Evolutionary conservation across 2,888 invertebrate genomes (phyloP), one percentile per base, ranked within the genome.

Genomic region (Herminia tarsipennalis): DNA sequence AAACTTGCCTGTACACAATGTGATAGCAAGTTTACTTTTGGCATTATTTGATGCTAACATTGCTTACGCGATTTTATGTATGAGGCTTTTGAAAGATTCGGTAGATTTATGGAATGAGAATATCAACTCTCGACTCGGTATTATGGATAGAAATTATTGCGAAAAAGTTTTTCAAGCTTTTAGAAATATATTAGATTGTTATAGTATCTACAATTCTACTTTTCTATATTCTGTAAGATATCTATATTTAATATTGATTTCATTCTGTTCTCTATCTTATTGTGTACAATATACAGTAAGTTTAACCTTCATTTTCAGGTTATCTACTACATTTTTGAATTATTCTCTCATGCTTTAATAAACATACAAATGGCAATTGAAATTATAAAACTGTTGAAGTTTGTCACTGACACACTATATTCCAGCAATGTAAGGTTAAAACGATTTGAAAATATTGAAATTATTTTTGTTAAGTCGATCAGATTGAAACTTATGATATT

Each of bases 121-220:
- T 28, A 17, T 21, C 27, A 4, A 32, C 1, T 12, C 5, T 4
- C 5, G 5, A 9, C 13, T 5, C n/a, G 5, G 29, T n/a, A 29
- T 3, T 6, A 9, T 9, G n/a, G 5, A 5, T 1, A 0, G 12
- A 4, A 1, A 12, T 36, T 6, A 24, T 10, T 21, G 21, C 2
- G 22, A 6, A 3, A 37, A 5, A 9, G 9, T 53, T 20, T 57
- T 49, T 20, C 10, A 42, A 17, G 14, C 33, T 1, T 57, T 36
- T 8, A 9, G 22, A 6, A 27, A 57, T n/a, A 57, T 57, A 21
- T 27, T 53, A 5, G 5, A 53, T 6, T 57, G 47, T 27, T 57
- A 49, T 22, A 6, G 39, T 5, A 9, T 34, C 1, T 33, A 39
- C 12, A 38, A 35, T 33, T 2, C 2, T 2, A 16, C 22, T 22